Conservation (phyloP, 2,797 vertebrate genomes). For the Anisognathus igniventris region DNA sequence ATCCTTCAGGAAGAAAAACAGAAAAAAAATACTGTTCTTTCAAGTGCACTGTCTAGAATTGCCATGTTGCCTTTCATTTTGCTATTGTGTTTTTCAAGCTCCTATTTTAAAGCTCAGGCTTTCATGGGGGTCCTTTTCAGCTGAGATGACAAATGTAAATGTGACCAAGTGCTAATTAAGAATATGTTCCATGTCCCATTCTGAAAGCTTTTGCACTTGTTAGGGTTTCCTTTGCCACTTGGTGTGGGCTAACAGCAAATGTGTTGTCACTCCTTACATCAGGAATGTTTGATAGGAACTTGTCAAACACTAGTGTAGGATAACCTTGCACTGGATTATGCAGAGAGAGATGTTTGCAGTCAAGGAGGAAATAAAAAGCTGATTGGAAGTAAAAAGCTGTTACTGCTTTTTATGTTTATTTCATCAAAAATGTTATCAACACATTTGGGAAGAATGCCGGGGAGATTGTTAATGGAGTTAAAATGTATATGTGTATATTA, state of each 20-base stretch:
- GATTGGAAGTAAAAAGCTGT: not conserved
- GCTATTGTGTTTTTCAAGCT: not conserved
- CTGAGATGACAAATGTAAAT: not conserved
- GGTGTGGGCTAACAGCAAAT: accelerated
- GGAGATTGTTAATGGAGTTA: not conserved
- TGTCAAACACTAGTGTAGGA: not conserved
- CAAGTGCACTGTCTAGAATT: not conserved
- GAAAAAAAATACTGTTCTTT: not conserved
- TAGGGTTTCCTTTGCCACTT: not conserved
- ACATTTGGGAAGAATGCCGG: not conserved
- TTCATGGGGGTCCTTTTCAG: accelerated
- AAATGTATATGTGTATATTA: not conserved
- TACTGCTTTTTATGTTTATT: not conserved
- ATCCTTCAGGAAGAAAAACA: not conserved
- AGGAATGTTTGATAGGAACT: not conserved
- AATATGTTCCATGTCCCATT: accelerated
- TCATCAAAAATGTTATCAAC: not conserved
- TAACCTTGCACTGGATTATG: not conserved
- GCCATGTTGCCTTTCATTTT: not conserved
- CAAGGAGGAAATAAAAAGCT: not conserved
- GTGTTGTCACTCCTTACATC: accelerated
- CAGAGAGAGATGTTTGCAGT: not conserved
- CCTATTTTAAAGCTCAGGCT: not conserved
- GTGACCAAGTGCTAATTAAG: not conserved
- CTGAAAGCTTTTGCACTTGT: not conserved